phyloP scores from a whole-genome alignment of 2,797 vertebrate species.

The Malurus splendens region DNA sequence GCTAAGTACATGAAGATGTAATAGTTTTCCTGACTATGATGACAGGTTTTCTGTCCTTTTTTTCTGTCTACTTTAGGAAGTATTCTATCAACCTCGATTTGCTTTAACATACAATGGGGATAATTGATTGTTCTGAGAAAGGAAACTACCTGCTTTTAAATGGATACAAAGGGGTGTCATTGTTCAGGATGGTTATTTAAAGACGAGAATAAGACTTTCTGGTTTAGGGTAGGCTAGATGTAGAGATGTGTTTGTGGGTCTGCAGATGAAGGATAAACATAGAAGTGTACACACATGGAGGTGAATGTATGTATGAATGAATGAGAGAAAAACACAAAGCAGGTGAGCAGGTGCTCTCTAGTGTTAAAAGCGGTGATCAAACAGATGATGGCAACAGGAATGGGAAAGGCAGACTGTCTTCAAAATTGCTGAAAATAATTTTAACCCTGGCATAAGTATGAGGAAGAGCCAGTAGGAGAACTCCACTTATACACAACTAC shows the following conservation, averaged over 20 bases:
- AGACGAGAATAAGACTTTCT: background rate
- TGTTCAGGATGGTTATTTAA: background rate
- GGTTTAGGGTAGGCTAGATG: background rate
- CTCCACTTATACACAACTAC: background rate
- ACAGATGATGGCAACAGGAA: background rate
- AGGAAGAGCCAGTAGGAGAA: background rate
- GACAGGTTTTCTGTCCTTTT: background rate
- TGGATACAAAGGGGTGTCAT: background rate
- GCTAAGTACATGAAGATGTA: background rate
- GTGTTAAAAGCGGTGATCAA: conserved; percentile 38
- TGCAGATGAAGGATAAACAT: background rate
- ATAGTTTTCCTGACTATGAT: background rate
- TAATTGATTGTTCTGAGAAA: background rate
- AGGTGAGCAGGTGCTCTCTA: conserved; percentile 63
- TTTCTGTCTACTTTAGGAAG: background rate
- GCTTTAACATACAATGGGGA: background rate
- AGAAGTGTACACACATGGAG: accelerated
- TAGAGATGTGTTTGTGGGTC: background rate
- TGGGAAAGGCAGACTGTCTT: background rate
- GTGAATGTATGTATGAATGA: background rate
- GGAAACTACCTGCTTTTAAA: background rate
- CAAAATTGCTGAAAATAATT: background rate
- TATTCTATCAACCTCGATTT: background rate
- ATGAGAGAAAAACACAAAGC: conserved; percentile 22
- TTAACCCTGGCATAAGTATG: background rate